These are phyloP conservation scores for Pseudoatta argentina DNA, from an alignment of 1,140 invertebrate genomes.

Conservation along the genomic window DNA sequence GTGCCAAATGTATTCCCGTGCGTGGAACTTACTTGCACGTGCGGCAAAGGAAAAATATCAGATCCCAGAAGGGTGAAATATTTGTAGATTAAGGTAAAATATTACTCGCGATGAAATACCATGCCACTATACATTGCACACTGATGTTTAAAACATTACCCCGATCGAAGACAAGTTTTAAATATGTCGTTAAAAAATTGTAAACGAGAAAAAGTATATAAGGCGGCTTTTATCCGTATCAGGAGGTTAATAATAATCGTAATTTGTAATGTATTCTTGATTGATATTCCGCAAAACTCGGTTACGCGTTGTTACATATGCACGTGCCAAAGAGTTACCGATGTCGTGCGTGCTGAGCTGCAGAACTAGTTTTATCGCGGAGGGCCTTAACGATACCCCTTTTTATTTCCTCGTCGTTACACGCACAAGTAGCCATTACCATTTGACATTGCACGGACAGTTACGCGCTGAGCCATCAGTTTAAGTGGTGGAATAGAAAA, in stretches of 20 bases:
- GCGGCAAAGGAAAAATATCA: constrained; percentile 22
- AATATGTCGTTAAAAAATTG: constrained; percentile 4
- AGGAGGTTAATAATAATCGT: constrained; percentile 13
- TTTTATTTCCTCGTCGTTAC: constrained; percentile 42
- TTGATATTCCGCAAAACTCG: neutral
- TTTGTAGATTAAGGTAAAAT: constrained; percentile 38
- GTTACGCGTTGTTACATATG: constrained; percentile 28
- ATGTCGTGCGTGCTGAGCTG: constrained; percentile 33
- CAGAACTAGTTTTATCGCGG: constrained; percentile 29
- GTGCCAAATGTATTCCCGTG: constrained; percentile 38
- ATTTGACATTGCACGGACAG: constrained; percentile 33
- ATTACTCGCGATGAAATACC: constrained; percentile 28
- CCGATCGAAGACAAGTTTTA: neutral
- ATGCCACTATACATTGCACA: neutral
- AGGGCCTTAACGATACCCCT: constrained; percentile 44
- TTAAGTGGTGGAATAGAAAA: constrained; percentile 34
- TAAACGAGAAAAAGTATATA: neutral
- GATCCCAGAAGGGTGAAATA: constrained; percentile 16
- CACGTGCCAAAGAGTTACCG: constrained; percentile 23
- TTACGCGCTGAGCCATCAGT: neutral
- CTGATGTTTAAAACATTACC: constrained; percentile 46
- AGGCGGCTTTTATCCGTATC: neutral
- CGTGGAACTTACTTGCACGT: constrained; percentile 6
- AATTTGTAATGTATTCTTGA: neutral
- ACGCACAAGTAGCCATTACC: constrained; percentile 46